Base-by-base conservation (phyloP, 2,797 vertebrate species). In the Falco berigora region DNA sequence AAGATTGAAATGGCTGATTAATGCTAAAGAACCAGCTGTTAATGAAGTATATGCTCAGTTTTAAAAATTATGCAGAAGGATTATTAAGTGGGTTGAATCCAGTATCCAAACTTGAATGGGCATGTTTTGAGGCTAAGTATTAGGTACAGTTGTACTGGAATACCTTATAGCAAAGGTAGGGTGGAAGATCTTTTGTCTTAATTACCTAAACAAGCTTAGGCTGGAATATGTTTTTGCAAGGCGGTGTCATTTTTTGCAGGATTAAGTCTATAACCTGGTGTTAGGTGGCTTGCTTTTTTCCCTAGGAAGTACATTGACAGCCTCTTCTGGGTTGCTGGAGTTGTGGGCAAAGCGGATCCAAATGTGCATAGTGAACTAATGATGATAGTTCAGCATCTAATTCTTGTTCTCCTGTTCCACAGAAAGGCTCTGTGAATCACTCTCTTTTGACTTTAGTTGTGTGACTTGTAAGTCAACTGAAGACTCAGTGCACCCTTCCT, bases 151-250 rank as follows among this genome's bases (percentile, higher is more conserved):
- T 75, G 77, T 92, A 74, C 80, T 75, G 46, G 63, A 89, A 96
- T 96, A 92, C 89, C 64, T 97, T 96, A n/a, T 78, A 95, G 89
- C 85, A 78, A 92, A 89, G 86, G 76, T 64, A 95, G 87, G 93
- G 71, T 94, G 92, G 88, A 95, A 96, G 88, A 93, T 87, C 67
- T 92, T 93, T 89, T 89, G 86, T 83, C 88, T 92, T 95, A 92
- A 92, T 95, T 95, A 67, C 74, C 55, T 68, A 91, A 97, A 92
- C 97, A 96, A 95, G 97, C 94, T 88, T 91, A 86, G 97, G 81
- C 96, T 95, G 66, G 96, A 94, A 96, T 50, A 93, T 81, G 80
- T 96, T 86, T 96, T 95, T 5, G 5, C 63, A 92, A 92, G 90
- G 95, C 4, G 15, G 47, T 90, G 81, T 82, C 38, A 1, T 69